phyloP scores from a whole-genome alignment of 2,888 invertebrate species.

The Protodeltote pygarga region DNA sequence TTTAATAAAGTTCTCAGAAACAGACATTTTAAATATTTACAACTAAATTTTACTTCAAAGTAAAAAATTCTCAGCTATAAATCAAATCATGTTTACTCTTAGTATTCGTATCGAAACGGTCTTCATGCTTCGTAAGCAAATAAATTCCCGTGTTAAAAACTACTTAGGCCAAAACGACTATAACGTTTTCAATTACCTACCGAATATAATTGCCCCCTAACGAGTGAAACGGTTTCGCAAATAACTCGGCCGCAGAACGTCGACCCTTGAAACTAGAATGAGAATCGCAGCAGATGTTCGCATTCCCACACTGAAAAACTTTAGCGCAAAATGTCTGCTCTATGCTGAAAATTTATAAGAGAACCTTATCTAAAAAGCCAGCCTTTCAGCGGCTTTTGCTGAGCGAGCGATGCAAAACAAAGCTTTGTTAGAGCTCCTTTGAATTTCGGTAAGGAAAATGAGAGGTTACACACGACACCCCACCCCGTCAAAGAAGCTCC shows the following conservation, averaged over 20 bases:
- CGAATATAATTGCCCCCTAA: slow-evolving; percentile 64
- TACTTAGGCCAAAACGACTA: slow-evolving; percentile 52
- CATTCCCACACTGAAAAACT: slow-evolving; percentile 80
- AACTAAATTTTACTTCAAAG: slow-evolving; percentile 13
- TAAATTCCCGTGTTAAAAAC: slow-evolving; percentile 50
- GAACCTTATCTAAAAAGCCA: slow-evolving; percentile 85
- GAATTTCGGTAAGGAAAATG: slow-evolving; percentile 86
- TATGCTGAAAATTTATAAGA: slow-evolving; percentile 81
- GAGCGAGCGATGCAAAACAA: slow-evolving; percentile 84
- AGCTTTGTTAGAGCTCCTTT: slow-evolving; percentile 85
- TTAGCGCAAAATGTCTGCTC: slow-evolving; percentile 73
- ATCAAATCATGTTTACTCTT: slow-evolving; percentile 15
- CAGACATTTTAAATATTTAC: slow-evolving; percentile 26
- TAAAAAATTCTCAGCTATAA: slow-evolving; percentile 10
- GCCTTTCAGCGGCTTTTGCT: slow-evolving; percentile 80
- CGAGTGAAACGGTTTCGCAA: slow-evolving; percentile 66
- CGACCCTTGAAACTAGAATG: slow-evolving; percentile 73
- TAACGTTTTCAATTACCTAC: slow-evolving; percentile 61
- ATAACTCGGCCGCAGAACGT: slow-evolving; percentile 65
- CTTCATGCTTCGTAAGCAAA: slow-evolving; percentile 11
- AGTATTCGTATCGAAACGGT: slow-evolving; percentile 16
- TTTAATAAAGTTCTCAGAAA: slow-evolving; percentile 23
- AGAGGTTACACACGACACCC: slow-evolving; percentile 81
- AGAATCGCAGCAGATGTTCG: slow-evolving; percentile 74
- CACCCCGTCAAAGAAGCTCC: slow-evolving; percentile 77